These are phyloP conservation scores for Lamellibrachia columna DNA, from an alignment of 2,888 invertebrate genomes.

Conservation along the genomic window DNA sequence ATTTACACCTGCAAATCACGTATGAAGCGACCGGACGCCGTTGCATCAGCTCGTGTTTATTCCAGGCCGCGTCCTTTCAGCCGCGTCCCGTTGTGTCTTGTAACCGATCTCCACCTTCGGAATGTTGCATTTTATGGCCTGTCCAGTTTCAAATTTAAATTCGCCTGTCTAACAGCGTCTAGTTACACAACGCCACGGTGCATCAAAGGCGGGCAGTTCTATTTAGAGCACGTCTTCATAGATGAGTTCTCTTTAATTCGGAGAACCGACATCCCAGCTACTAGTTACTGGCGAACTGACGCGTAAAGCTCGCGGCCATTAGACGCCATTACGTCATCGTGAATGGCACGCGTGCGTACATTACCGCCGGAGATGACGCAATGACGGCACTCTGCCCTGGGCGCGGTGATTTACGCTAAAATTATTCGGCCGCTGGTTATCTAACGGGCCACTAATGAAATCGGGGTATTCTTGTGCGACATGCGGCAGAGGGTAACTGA, in stretches of 20 bases:
- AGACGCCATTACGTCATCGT: neutral
- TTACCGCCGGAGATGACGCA: constrained; percentile 6
- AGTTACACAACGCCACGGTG: neutral
- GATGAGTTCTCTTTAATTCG: constrained; percentile 11
- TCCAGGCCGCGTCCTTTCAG: neutral
- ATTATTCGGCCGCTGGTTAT: neutral
- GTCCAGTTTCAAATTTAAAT: neutral
- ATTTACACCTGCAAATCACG: neutral
- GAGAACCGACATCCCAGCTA: neutral
- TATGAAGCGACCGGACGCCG: neutral
- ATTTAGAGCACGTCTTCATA: neutral
- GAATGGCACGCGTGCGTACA: constrained; percentile 16
- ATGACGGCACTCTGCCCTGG: neutral
- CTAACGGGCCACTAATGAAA: neutral
- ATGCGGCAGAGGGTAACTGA: neutral
- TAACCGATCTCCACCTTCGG: neutral
- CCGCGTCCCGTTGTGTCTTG: neutral
- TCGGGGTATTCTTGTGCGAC: neutral
- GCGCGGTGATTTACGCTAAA: neutral
- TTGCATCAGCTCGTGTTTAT: neutral
- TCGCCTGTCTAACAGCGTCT: neutral
- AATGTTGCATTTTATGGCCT: neutral
- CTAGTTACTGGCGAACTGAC: neutral
- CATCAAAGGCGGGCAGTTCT: constrained; percentile 9
- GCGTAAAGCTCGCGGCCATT: neutral